phyloP scores from a whole-genome alignment of 2,113 vertebrate genomes.

The Cynopterus brachyotis region DNA sequence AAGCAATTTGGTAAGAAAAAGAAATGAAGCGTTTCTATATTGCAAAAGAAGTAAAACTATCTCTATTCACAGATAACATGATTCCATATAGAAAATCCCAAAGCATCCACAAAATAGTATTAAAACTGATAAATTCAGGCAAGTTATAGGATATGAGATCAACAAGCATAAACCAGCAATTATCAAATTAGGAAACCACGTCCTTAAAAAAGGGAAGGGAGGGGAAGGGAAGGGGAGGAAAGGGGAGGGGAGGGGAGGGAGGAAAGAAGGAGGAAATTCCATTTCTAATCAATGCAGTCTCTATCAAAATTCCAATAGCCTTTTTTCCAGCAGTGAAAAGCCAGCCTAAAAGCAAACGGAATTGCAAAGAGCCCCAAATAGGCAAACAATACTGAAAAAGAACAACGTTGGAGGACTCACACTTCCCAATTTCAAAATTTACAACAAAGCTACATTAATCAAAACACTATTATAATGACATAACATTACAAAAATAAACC shows the following conservation, averaged over 20 bases:
- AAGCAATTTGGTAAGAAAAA: not conserved
- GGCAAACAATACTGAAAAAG: not conserved
- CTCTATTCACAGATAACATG: not conserved
- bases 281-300: not conserved
- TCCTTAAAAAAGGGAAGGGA: no score
- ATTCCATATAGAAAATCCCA: not conserved
- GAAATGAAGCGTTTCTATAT: not conserved
- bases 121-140: not conserved
- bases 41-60: not conserved
- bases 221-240: no score
- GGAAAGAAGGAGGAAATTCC: not conserved
- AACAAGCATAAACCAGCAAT: not conserved
- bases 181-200: not conserved
- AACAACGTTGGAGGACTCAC: not conserved
- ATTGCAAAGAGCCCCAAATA: not conserved
- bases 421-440: not conserved
- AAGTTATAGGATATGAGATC: not conserved
- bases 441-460: not conserved
- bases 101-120: not conserved
- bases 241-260: no score
- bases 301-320: not conserved
- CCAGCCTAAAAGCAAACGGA: not conserved
- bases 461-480: not conserved
- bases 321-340: not conserved
- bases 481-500: not conserved